Evolutionary conservation across 2,113 vertebrate genomes (phyloP).

Genomic region (Hyla sarda): DNA sequence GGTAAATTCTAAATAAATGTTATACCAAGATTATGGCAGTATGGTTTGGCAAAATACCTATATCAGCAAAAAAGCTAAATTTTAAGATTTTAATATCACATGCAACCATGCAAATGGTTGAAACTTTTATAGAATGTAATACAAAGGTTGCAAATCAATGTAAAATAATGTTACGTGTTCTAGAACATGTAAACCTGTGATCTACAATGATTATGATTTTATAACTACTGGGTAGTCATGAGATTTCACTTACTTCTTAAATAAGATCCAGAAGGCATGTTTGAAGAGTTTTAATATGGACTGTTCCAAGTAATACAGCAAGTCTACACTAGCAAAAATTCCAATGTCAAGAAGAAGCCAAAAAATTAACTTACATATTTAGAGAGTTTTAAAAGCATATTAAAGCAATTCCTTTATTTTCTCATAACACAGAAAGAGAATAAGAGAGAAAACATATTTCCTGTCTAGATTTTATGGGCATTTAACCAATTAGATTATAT

Average conservation of each 20-base stretch:
- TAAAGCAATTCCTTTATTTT: neutral
- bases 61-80: too few species aligned
- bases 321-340: constrained; percentile 26
- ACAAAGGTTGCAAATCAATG: neutral
- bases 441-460: neutral
- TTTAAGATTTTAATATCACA: neutral
- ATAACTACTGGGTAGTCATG: neutral
- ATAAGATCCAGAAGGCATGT: constrained; percentile 18
- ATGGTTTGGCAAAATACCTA: neutral
- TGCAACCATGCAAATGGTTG: neutral
- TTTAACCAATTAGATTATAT: neutral
- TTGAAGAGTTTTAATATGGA: constrained; percentile 18
- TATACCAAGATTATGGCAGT: too few species aligned
- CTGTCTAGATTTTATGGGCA: neutral
- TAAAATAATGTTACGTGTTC: neutral
- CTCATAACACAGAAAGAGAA: neutral
- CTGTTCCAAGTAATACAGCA: constrained; percentile 17
- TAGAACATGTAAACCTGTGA: neutral
- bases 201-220: neutral
- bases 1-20: too few species aligned
- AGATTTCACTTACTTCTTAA: constrained; percentile 17
- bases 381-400: constrained; percentile 3
- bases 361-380: constrained; percentile 28
- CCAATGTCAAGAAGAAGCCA: constrained; percentile 22
- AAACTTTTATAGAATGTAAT: neutral